Conservation (phyloP, 2,113 vertebrate genomes). For the Centropus unirufus region DNA sequence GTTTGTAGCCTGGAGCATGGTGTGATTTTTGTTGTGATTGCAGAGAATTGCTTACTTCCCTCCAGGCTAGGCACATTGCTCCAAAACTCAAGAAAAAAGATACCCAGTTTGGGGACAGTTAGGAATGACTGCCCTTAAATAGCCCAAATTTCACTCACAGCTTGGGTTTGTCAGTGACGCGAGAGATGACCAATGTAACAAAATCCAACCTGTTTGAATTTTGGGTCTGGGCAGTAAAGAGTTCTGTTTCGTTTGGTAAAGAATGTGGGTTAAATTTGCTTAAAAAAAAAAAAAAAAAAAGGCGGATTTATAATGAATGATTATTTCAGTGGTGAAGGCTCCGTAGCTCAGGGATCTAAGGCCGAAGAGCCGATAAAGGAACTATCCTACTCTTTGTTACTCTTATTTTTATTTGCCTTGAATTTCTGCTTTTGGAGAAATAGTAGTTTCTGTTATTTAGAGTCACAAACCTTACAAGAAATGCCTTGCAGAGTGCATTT, state of each 20-base stretch:
- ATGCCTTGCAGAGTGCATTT: not conserved
- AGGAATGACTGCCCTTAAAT: slow-evolving; percentile 24
- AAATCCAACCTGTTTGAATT: slow-evolving; percentile 44
- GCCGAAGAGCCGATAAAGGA: not conserved
- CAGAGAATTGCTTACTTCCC: slow-evolving; percentile 7
- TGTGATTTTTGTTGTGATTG: not conserved
- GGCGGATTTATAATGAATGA: slow-evolving; percentile 45
- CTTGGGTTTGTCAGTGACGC: not conserved
- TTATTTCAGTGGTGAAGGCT: slow-evolving; percentile 50
- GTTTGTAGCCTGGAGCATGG: not conserved
- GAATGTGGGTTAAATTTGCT: slow-evolving; percentile 39
- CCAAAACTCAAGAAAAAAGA: slow-evolving; percentile 16
- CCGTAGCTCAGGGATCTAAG: not conserved
- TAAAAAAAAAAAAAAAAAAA: too few species aligned
- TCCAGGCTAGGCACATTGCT: slow-evolving; percentile 3
- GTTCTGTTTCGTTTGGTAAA: slow-evolving; percentile 59
- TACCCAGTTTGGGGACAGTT: slow-evolving; percentile 6
- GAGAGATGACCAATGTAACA: not conserved
- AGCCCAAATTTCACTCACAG: slow-evolving; percentile 13
- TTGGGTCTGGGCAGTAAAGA: slow-evolving; percentile 40
- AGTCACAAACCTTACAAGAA: not conserved
- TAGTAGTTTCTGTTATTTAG: not conserved
- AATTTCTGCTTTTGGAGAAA: not conserved
- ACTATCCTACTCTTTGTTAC: not conserved
- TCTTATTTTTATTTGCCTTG: not conserved